phyloP scores from a whole-genome alignment of 1,140 invertebrate genomes.

The Notospermus geniculatus region DNA sequence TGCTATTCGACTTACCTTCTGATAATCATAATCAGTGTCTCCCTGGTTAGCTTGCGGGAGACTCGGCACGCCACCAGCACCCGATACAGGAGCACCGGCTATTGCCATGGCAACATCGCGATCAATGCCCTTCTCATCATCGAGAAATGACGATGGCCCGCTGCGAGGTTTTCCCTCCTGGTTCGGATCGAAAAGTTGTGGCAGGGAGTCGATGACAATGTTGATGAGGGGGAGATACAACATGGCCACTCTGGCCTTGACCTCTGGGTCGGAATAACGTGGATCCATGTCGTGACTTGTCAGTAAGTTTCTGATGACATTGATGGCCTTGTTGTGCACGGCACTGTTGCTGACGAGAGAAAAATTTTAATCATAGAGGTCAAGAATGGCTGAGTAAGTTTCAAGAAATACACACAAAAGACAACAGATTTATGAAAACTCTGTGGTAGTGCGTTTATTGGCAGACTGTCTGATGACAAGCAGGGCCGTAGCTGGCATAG shows the following conservation, averaged over 20 bases:
- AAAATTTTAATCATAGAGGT: neutral
- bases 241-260: slow-evolving; percentile 80
- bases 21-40: slow-evolving; percentile 14
- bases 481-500: no score
- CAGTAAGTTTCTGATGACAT: slow-evolving; percentile 75
- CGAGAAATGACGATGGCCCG: slow-evolving; percentile 21
- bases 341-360: slow-evolving; percentile 65
- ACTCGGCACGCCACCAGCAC: slow-evolving; percentile 20
- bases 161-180: slow-evolving; percentile 35
- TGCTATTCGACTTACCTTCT: no score
- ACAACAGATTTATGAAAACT: slow-evolving; percentile 6
- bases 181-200: slow-evolving; percentile 70
- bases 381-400: neutral
- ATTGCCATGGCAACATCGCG: slow-evolving; percentile 73
- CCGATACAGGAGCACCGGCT: slow-evolving; percentile 58
- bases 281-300: slow-evolving; percentile 85
- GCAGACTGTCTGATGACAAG: no score
- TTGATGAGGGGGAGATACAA: slow-evolving; percentile 86
- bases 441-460: no score
- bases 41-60: neutral
- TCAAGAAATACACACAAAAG: slow-evolving; percentile 12
- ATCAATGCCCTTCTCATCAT: slow-evolving; percentile 62
- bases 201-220: slow-evolving; percentile 82
- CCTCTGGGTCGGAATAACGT: slow-evolving; percentile 71
- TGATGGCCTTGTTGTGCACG: slow-evolving; percentile 80